Evolutionary conservation across 2,113 vertebrate species (phyloP), one percentile per base, ranked within the genome.

Genomic region (Arothron firmamentum): DNA sequence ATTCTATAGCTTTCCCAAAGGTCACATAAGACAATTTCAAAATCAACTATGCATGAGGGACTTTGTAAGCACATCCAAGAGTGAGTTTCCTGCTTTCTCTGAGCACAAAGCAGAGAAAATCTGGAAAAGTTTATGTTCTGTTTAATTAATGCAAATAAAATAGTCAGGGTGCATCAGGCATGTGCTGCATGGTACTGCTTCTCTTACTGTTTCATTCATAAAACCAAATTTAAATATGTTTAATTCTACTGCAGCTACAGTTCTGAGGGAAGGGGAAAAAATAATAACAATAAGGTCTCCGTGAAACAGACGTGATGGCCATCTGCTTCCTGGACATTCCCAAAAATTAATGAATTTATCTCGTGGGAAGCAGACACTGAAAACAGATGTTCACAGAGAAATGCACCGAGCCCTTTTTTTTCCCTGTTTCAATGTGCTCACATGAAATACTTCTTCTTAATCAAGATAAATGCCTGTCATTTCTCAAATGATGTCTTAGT

Each of bases 281-380:
- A 58, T 17, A 14, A 17, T 6, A 47, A 52, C 11, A 51, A 34
- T 15, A 34, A 62, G 28, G 31, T 59, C 47, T 66, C 16, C 13
- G 42, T 41, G 18, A 70, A 69, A 59, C 46, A 70, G 50, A 71
- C 41, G 3, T 42, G 60, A 59, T 55, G 69, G 56, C 72, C 79
- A 86, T 77, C 80, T 85, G 84, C 61, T 85, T 85, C 74, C 81
- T 78, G 78, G 47, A 78, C 46, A 62, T 77, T 85, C 58, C 74
- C 63, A 60, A 52, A 80, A 66, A 75, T 78, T 67, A 81, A 85
- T 84, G 64, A 77, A 73, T 72, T 69, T 72, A 78, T 88, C 83
- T 77, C 54, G 12, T 59, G 76, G 74, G 82, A 86, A 45, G n/a
- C 62, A 34, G 56, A 68, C 62, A 49, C 64, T 79, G 62, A 59